Conservation (phyloP, 2,888 invertebrate species). For the Teinopalpus imperialis region DNA sequence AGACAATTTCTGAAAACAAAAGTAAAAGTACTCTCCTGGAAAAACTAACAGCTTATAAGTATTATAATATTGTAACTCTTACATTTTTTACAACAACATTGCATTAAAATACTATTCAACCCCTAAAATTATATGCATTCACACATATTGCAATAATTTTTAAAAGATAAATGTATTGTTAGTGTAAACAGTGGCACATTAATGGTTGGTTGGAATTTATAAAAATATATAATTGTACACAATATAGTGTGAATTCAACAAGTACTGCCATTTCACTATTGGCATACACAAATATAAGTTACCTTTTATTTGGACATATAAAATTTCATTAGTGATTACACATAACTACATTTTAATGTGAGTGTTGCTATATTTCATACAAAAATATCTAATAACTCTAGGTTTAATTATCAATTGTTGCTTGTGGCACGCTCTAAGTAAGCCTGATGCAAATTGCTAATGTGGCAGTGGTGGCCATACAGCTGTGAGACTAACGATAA, state of each 20-base stretch:
- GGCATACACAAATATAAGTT: no score
- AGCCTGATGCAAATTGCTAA: constrained; percentile 6
- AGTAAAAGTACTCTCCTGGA: background rate
- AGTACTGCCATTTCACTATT: no score
- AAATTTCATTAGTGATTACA: no score
- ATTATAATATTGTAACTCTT: constrained; percentile 23
- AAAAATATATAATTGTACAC: constrained; percentile 25
- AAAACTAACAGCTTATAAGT: constrained; percentile 20
- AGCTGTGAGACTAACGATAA: constrained; percentile 2
- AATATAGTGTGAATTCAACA: constrained; percentile 9
- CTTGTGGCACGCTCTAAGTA: constrained; percentile 1
- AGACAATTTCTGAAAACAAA: background rate
- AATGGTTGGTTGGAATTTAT: constrained; percentile 16
- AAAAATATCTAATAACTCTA: constrained; percentile 17
- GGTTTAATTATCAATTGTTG: background rate
- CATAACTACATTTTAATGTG: no score
- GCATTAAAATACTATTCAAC: constrained; percentile 25
- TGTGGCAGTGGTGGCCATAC: constrained; percentile 10
- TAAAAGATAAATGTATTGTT: constrained; percentile 11
- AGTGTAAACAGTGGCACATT: constrained; percentile 26
- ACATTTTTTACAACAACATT: constrained; percentile 26
- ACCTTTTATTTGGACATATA: no score
- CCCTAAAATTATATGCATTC: constrained; percentile 12
- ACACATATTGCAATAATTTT: constrained; percentile 19
- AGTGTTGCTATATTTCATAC: constrained; percentile 5